Evolutionary conservation across 2,797 vertebrate species (phyloP).

Genomic region (Garrulus glandarius): DNA sequence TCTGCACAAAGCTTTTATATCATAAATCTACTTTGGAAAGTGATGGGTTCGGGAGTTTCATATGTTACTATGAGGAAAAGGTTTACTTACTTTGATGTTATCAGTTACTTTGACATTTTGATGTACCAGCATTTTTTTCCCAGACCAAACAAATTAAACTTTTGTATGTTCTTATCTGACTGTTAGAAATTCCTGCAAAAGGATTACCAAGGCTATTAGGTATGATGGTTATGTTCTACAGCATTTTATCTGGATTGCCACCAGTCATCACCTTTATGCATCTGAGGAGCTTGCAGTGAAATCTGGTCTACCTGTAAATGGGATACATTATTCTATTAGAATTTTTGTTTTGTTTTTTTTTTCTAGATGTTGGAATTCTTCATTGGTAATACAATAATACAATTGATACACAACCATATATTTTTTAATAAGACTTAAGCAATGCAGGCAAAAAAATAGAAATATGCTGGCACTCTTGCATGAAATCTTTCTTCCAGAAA

Average conservation of each 20-base stretch:
- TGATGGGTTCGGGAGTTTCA: not conserved
- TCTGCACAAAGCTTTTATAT: not conserved
- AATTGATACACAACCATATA: fast-evolving
- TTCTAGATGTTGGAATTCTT: not conserved
- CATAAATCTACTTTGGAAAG: not conserved
- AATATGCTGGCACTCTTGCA: not conserved
- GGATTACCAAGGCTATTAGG: not conserved
- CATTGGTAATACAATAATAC: not conserved
- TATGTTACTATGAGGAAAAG: not conserved
- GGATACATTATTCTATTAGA: not conserved
- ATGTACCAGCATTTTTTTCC: not conserved
- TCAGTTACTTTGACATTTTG: not conserved
- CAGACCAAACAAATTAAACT: not conserved
- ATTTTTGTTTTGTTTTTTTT: not conserved
- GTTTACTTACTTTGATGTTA: not conserved
- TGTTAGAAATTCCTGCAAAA: not conserved
- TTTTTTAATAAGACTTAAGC: not conserved
- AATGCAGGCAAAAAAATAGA: not conserved
- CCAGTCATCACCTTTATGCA: not conserved
- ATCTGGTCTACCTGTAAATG: not conserved
- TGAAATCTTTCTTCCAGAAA: not conserved
- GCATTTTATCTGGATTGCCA: not conserved
- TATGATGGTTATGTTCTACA: not conserved
- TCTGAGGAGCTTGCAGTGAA: not conserved
- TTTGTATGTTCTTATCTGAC: not conserved